A percentile compares a stretch with the other conserved stretches of the same genome.
Conservation (phyloP, 2,888 invertebrate genomes). For the Sarcophaga rosellei region DNA sequence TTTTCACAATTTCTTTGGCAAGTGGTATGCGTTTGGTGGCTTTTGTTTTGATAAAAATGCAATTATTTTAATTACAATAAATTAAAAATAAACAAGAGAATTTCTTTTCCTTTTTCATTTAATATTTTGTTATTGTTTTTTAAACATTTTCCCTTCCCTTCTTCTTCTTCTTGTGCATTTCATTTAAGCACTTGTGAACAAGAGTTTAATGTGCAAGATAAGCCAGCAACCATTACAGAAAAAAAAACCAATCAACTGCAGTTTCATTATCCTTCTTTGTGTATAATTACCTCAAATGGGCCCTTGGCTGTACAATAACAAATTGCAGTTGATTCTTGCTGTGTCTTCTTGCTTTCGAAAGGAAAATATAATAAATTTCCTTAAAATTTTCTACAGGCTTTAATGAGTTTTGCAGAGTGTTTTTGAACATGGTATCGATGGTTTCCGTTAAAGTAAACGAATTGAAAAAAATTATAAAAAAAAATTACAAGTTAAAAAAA, state of each 20-base stretch:
- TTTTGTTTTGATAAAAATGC: slow-evolving; percentile 36
- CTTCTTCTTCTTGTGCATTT: too few species aligned
- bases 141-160: background rate
- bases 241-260: background rate
- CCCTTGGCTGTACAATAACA: slow-evolving; percentile 6
- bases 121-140: slow-evolving; percentile 23
- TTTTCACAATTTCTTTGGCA: background rate
- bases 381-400: background rate
- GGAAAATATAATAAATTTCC: slow-evolving; percentile 12
- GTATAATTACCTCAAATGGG: slow-evolving; percentile 24
- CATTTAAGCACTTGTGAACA: background rate
- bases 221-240: slow-evolving; percentile 12
- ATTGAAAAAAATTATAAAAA: too few species aligned
- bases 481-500: too few species aligned
- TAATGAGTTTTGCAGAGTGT: background rate
- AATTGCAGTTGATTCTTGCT: slow-evolving; percentile 6
- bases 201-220: slow-evolving; percentile 35
- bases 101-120: background rate
- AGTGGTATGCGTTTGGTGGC: background rate
- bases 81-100: slow-evolving; percentile 52
- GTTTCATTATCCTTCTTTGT: slow-evolving; percentile 7
- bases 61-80: slow-evolving; percentile 56
- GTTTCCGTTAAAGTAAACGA: too few species aligned
- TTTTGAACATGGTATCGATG: background rate
- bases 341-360: background rate